Evolutionary conservation across 2,797 vertebrate species (phyloP).

Genomic region (Crenichthys baileyi): DNA sequence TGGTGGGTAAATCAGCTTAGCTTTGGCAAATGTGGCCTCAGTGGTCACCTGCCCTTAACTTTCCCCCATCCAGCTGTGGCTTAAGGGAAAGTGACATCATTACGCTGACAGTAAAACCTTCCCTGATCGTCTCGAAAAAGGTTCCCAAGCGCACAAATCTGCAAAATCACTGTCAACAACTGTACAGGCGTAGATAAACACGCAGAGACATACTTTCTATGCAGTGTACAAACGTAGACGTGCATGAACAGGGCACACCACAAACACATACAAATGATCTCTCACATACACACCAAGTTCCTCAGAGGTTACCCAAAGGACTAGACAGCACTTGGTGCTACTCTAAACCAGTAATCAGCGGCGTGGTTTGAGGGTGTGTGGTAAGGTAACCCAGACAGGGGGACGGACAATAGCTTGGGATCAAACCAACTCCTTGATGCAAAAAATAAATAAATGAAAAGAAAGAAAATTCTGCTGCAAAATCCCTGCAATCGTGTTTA

Average conservation of each 20-base stretch:
- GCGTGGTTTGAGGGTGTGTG: constrained; percentile 68
- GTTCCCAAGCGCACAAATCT: constrained; percentile 26
- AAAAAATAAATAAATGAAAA: constrained; percentile 14
- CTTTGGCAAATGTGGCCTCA: constrained; percentile 23
- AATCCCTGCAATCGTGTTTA: constrained; percentile 66
- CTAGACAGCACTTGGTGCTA: constrained; percentile 73
- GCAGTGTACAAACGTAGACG: constrained; percentile 71
- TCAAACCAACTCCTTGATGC: constrained; percentile 53
- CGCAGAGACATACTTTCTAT: constrained; percentile 67
- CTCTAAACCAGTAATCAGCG: constrained; percentile 75
- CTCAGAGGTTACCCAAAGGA: constrained; percentile 73
- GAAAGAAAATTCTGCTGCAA: constrained; percentile 30
- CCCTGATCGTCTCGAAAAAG: constrained; percentile 16
- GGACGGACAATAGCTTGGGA: constrained; percentile 74
- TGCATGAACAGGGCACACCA: constrained; percentile 66
- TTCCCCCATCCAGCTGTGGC: background rate
- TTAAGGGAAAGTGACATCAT: constrained; percentile 61
- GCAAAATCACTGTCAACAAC: constrained; percentile 42
- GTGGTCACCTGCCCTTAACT: constrained; percentile 21
- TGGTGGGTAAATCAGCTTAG: constrained; percentile 35
- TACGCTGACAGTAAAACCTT: constrained; percentile 35
- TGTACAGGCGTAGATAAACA: constrained; percentile 37
- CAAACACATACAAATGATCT: constrained; percentile 56
- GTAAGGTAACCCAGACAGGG: constrained; percentile 65
- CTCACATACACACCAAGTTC: constrained; percentile 62